A percentile compares a stretch with the other conserved stretches of the same genome.
Conservation (phyloP, 2,113 vertebrate genomes). For the Sclerurus mexicanus region DNA sequence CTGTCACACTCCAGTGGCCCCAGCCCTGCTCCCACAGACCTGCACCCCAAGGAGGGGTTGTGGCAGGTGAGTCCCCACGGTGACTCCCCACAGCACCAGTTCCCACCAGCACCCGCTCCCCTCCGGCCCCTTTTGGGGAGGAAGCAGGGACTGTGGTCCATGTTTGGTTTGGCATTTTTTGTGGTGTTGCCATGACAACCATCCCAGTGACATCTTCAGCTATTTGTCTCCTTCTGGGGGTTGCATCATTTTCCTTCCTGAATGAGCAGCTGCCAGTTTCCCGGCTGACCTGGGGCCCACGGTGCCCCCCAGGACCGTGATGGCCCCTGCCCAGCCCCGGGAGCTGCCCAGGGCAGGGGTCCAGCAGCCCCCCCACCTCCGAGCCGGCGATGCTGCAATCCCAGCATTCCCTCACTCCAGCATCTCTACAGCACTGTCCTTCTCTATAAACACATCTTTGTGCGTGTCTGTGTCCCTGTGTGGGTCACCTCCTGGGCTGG, state of each 20-base stretch:
- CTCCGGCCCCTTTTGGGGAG: background rate
- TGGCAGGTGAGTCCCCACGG: fast-evolving
- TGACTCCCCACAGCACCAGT: background rate
- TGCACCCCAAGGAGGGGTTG: background rate
- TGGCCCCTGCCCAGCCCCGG: background rate
- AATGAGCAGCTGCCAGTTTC: background rate
- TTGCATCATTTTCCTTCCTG: background rate
- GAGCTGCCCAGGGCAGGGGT: background rate
- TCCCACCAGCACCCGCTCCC: background rate
- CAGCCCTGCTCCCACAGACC: background rate
- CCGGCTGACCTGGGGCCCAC: background rate
- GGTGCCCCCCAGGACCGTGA: fast-evolving
- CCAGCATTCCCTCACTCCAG: background rate
- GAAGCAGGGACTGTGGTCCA: background rate
- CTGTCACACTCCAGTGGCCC: fast-evolving
- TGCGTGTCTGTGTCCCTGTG: background rate
- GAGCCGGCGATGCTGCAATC: fast-evolving
- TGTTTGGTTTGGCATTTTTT: background rate
- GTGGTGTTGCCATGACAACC: slow-evolving; percentile 24
- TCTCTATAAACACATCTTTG: background rate
- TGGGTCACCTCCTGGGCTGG: background rate
- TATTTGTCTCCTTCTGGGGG: background rate
- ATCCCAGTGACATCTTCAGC: slow-evolving; percentile 7
- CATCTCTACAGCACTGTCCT: background rate
- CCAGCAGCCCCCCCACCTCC: fast-evolving